Evolutionary conservation across 2,888 invertebrate species (phyloP).

Genomic region (Epsilonema sp.): DNA sequence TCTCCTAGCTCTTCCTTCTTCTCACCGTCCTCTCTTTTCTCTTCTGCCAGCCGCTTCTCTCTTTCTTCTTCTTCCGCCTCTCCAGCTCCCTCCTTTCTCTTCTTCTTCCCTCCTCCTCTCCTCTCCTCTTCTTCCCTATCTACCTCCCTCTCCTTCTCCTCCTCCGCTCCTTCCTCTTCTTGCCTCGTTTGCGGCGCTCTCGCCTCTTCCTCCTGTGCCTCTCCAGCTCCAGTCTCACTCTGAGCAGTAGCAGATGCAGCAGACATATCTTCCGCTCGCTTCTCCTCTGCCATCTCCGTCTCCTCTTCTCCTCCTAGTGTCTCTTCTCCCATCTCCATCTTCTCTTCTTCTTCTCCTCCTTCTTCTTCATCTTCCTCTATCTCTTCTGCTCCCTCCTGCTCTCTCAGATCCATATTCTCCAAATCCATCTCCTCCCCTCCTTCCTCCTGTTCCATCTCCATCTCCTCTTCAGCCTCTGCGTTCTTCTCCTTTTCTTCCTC

Average conservation of each 20-base stretch:
- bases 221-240: slow-evolving; percentile 1
- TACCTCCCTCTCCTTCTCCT: not conserved
- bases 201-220: slow-evolving; percentile 7
- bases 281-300: slow-evolving; percentile 18
- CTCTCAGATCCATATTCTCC: slow-evolving; percentile 11
- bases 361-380: slow-evolving; percentile 37
- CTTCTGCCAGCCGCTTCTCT: not conserved
- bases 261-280: not conserved
- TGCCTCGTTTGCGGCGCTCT: not conserved
- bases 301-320: slow-evolving; percentile 24
- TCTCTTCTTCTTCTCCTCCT: slow-evolving; percentile 37
- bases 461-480: slow-evolving; percentile 33
- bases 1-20: too few species aligned
- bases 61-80: slow-evolving; percentile 2
- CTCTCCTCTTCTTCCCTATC: slow-evolving; percentile 8
- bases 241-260: not conserved
- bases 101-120: slow-evolving; percentile 10
- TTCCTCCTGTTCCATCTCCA: slow-evolving; percentile 31
- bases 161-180: not conserved
- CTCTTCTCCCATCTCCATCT: slow-evolving; percentile 21
- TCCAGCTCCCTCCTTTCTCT: slow-evolving; percentile 10
- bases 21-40: slow-evolving; percentile 14
- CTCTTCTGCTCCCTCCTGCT: slow-evolving; percentile 34
- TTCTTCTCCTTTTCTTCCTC: slow-evolving; percentile 28
- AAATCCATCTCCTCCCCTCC: slow-evolving; percentile 28